Evolutionary conservation across 2,797 vertebrate species (phyloP).

Genomic region (Parauchenoglanis punctatus): DNA sequence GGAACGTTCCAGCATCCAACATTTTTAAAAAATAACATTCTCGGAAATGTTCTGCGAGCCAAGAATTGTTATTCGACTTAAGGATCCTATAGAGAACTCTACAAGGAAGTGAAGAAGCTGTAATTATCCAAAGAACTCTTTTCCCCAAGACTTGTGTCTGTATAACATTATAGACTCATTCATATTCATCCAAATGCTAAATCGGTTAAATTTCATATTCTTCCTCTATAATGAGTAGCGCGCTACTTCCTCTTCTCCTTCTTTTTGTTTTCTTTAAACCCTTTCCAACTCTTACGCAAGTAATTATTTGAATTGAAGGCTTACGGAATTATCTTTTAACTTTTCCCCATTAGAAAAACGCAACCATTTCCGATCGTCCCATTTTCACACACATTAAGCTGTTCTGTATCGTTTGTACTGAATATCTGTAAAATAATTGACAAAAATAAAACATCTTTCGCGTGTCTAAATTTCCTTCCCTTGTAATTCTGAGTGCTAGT

Average conservation of each 20-base stretch:
- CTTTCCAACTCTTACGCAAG: not conserved
- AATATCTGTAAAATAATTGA: not conserved
- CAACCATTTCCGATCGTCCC: not conserved
- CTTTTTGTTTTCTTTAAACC: not conserved
- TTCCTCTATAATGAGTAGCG: not conserved
- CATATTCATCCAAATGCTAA: conserved; percentile 17
- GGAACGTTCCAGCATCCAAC: too few relatives aligned
- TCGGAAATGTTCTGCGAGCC: too few relatives aligned
- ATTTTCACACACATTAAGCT: not conserved
- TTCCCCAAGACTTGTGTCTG: not conserved
- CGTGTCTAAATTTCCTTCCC: too few relatives aligned
- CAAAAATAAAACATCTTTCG: not conserved
- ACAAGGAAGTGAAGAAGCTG: not conserved
- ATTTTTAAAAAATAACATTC: too few relatives aligned
- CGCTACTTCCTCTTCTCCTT: not conserved
- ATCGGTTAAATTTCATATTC: conserved; percentile 7
- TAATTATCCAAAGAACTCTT: not conserved
- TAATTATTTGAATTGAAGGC: not conserved
- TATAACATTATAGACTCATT: conserved; percentile 16
- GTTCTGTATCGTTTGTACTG: not conserved
- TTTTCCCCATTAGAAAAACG: not conserved
- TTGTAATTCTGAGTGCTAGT: too few relatives aligned
- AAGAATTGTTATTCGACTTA: not conserved
- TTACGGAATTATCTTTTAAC: not conserved
- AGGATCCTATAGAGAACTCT: not conserved